Percentiles rank a stretch among this genome's conserved stretches.
Conservation (phyloP, 2,888 invertebrate species). For the Leucophora obtusa region DNA sequence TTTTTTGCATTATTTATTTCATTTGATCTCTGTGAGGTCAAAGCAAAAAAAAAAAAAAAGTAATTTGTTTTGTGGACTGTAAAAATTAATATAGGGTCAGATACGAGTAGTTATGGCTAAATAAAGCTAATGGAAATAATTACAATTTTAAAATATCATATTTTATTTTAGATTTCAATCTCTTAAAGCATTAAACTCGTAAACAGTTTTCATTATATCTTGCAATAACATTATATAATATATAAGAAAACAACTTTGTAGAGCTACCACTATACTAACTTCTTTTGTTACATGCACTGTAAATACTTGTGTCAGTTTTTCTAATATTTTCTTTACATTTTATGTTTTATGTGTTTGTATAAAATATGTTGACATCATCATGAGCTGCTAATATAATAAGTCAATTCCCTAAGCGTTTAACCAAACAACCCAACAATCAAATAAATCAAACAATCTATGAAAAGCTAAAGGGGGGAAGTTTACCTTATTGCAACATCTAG, state of each 20-base stretch:
- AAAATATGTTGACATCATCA: constrained; percentile 38
- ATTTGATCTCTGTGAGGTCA: neutral
- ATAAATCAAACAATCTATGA: constrained; percentile 30
- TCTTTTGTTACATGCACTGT: neutral
- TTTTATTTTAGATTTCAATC: neutral
- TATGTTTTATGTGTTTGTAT: neutral
- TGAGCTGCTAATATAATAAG: constrained; percentile 51
- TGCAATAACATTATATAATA: neutral
- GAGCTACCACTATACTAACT: neutral
- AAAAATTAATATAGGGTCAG: constrained; percentile 1
- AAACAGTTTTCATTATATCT: neutral
- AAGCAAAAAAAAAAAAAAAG: neutral
- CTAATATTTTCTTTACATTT: neutral
- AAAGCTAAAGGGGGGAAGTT: constrained; percentile 6
- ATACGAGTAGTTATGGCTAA: neutral
- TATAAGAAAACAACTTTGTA: neutral
- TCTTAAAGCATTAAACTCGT: neutral
- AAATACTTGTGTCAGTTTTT: neutral
- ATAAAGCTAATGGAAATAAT: neutral
- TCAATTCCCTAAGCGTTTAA: constrained; percentile 51
- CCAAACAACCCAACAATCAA: constrained; percentile 43
- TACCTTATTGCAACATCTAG: neutral
- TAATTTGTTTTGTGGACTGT: neutral
- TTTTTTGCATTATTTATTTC: neutral
- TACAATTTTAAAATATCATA: neutral